Base-by-base conservation (phyloP, 2,113 vertebrate genomes). In the Notiomystis cincta region DNA sequence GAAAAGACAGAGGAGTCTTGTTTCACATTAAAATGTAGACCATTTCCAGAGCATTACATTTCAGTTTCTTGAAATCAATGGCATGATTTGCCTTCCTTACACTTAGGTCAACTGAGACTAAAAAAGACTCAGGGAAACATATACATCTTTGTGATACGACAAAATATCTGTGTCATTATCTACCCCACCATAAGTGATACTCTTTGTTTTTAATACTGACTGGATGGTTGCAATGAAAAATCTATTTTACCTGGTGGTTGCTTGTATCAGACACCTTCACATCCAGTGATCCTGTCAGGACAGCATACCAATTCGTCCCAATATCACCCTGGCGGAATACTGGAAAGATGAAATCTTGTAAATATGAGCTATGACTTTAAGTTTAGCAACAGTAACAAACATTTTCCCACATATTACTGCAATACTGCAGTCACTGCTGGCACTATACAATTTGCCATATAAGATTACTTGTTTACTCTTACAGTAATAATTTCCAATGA, bases 241-340 rank as follows among this genome's bases (percentile, higher is more conserved):
- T 61, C 33, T 45, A 7, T 72, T 93, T 89, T 98, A 99, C 99
- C 98, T 99, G 99, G 95, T 99, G 98, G 96, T 98, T 99, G 94
- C 98, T 99, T 15, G 99, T 99, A 97, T 99, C 99, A 50, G 99
- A 99, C 79, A 99, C 98, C 98, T 99, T 99, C 93, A 99, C 99
- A 97, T 99, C 99, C 97, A 99, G 96, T 27, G 99, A 99, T 84
- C 99, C 99, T 44, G 99, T 99, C 62, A 99, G 97, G 67, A 99
- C 99, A 37, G 99, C 98, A 82, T 99, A 99, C 99, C 99, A 99
- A 87, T 98, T 99, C 35, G 99, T 99, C 85, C 99, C 99, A 83
- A 99, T 99, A 93, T 99, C 99, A 93, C 99, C 99, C 96, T 99
- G 99, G 35, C 99, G 99, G 97, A 99, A 99, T 61, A 99, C 99